These are phyloP conservation scores for Vanacampus margaritifer DNA, from an alignment of 2,113 vertebrate genomes.

Conservation along the genomic window DNA sequence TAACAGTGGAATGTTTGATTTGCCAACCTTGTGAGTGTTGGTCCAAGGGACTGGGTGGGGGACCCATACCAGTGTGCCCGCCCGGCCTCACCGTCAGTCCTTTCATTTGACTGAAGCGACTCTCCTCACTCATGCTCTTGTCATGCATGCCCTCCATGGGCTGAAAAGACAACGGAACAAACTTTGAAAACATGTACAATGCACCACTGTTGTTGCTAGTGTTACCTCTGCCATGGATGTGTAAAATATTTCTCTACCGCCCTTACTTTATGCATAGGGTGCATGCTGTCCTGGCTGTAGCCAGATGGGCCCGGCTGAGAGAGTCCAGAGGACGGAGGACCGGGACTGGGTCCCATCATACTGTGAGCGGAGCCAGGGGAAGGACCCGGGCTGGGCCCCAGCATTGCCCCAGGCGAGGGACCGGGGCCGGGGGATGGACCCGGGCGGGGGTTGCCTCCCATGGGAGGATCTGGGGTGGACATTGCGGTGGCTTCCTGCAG, in stretches of 20 bases:
- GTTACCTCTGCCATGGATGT: background rate
- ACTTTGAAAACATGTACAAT: background rate
- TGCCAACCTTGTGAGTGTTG: slow-evolving; percentile 92
- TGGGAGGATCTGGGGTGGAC: slow-evolving; percentile 88
- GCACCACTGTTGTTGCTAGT: background rate
- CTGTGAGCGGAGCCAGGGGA: slow-evolving; percentile 86
- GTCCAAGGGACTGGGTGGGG: slow-evolving; percentile 92
- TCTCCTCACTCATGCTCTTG: slow-evolving; percentile 83
- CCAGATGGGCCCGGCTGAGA: slow-evolving; percentile 79
- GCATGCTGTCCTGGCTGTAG: slow-evolving; percentile 85
- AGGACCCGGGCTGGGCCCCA: slow-evolving; percentile 86
- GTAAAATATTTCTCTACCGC: background rate
- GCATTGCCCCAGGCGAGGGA: slow-evolving; percentile 84
- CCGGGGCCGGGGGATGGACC: slow-evolving; percentile 86
- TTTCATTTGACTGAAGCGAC: slow-evolving; percentile 90
- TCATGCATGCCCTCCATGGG: slow-evolving; percentile 86
- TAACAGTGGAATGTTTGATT: background rate
- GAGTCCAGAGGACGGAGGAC: slow-evolving; percentile 82
- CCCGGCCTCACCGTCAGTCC: slow-evolving; percentile 82
- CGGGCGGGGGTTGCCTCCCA: slow-evolving; percentile 84
- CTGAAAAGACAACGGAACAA: slow-evolving; percentile 18
- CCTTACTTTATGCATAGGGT: slow-evolving; percentile 89
- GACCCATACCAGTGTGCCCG: slow-evolving; percentile 85
- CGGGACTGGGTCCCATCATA: slow-evolving; percentile 92
- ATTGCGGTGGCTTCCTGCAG: slow-evolving; percentile 70